Conservation (phyloP, 1,140 invertebrate genomes). For the Solenopsis fugax region DNA sequence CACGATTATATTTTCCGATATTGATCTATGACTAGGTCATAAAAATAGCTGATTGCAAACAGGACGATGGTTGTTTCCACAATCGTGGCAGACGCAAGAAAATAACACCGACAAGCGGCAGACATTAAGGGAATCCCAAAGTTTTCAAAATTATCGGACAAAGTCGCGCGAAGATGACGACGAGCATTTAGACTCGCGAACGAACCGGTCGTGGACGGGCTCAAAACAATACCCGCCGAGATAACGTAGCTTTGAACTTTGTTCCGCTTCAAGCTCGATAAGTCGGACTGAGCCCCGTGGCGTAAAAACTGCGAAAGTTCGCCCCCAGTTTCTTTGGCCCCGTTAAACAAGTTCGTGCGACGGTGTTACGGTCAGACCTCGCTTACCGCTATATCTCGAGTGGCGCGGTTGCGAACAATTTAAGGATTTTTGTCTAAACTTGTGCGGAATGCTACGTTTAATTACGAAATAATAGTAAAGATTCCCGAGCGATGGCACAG, state of each 20-base stretch:
- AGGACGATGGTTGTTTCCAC: slow-evolving; percentile 3
- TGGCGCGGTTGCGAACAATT: slow-evolving; percentile 68
- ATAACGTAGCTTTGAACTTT: slow-evolving; percentile 75
- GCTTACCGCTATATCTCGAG: slow-evolving; percentile 46
- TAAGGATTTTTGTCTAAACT: slow-evolving; percentile 65
- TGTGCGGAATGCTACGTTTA: slow-evolving; percentile 64
- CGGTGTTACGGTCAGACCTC: slow-evolving; percentile 55
- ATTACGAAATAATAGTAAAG: slow-evolving; percentile 72
- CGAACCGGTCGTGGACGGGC: slow-evolving; percentile 21
- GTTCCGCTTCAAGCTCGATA: slow-evolving; percentile 71
- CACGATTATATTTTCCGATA: not conserved
- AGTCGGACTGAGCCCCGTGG: slow-evolving; percentile 69
- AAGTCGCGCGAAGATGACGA: slow-evolving; percentile 49
- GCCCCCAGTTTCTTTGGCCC: slow-evolving; percentile 74
- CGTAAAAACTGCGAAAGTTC: slow-evolving; percentile 73
- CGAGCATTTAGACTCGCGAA: slow-evolving; percentile 44
- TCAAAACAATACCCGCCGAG: slow-evolving; percentile 66
- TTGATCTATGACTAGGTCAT: not conserved
- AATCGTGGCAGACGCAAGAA: not conserved
- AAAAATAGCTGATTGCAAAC: slow-evolving; percentile 28
- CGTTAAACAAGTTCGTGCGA: slow-evolving; percentile 72
- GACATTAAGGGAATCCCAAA: slow-evolving; percentile 51
- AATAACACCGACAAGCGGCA: slow-evolving; percentile 10
- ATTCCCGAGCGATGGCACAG: slow-evolving; percentile 39
- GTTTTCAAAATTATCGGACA: slow-evolving; percentile 57